A percentile compares a stretch with the other conserved stretches of the same genome.
Evolutionary conservation across 2,888 invertebrate genomes (phyloP).

Genomic region (Protodeltote pygarga): DNA sequence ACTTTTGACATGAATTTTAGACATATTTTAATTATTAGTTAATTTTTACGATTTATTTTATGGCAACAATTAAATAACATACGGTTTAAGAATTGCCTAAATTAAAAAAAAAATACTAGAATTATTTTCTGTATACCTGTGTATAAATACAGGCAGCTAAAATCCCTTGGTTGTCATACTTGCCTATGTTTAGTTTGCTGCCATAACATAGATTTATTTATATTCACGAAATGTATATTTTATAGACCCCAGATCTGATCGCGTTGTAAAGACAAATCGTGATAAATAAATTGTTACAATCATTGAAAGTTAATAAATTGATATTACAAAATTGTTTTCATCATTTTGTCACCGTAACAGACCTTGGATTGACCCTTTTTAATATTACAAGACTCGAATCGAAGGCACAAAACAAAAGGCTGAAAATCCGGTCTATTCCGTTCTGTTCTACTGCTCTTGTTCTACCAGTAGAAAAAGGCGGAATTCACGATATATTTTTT

Average conservation of each 20-base stretch:
- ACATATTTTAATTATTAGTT: constrained; percentile 37
- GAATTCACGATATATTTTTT: too few relatives aligned
- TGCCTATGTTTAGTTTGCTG: constrained; percentile 13
- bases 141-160: constrained; percentile 22
- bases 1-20: constrained; percentile 37
- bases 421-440: too few relatives aligned
- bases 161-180: constrained; percentile 1
- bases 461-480: too few relatives aligned
- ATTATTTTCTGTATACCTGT: too few relatives aligned
- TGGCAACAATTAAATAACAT: constrained; percentile 7
- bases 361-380: too few relatives aligned
- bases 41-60: constrained; percentile 35
- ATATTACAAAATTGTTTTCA: constrained; percentile 50
- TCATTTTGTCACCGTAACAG: too few relatives aligned
- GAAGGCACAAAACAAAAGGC: too few relatives aligned
- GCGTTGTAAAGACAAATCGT: constrained; percentile 81
- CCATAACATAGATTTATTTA: constrained; percentile 38
- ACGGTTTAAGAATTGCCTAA: too few relatives aligned
- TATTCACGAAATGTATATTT: constrained; percentile 57
- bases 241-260: constrained; percentile 73
- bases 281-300: constrained; percentile 80
- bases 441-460: too few relatives aligned
- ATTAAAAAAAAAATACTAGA: too few relatives aligned
- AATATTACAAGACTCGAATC: too few relatives aligned
- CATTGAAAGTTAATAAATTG: constrained; percentile 77